phyloP scores from a whole-genome alignment of 2,888 invertebrate genomes.

The Leptinotarsa juncta region DNA sequence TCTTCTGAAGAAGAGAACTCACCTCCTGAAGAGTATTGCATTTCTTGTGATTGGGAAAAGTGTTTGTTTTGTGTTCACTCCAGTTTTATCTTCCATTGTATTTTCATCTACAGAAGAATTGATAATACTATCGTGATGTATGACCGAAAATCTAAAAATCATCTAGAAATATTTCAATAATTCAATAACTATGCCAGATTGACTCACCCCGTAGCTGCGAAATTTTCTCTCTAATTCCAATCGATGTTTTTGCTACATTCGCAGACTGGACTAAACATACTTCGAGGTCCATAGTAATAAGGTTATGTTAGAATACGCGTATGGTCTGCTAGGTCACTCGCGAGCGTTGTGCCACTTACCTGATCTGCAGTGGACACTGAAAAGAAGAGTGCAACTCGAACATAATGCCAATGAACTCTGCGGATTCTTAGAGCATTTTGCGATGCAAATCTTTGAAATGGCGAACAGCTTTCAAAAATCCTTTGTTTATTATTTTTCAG shows the following conservation, averaged over 20 bases:
- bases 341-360: constrained; percentile 64
- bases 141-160: background rate
- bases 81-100: too few species aligned
- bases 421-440: constrained; percentile 19
- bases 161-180: background rate
- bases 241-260: constrained; percentile 20
- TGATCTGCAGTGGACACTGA: constrained; percentile 60
- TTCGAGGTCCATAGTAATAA: constrained; percentile 53
- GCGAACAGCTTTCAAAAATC: background rate
- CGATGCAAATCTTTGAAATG: constrained; percentile 11
- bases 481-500: too few species aligned
- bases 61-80: too few species aligned
- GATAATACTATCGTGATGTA: too few species aligned
- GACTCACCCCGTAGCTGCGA: constrained; percentile 6
- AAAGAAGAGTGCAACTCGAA: constrained; percentile 62
- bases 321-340: constrained; percentile 59
- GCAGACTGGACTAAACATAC: constrained; percentile 30
- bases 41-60: too few species aligned
- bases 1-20: too few species aligned
- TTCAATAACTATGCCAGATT: background rate
- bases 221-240: constrained; percentile 12
- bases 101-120: too few species aligned
- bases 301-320: constrained; percentile 57
- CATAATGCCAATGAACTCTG: constrained; percentile 52
- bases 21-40: too few species aligned